These are phyloP conservation scores for Rhopalosiphum maidis DNA, from an alignment of 1,140 invertebrate genomes.

Conservation along the genomic window DNA sequence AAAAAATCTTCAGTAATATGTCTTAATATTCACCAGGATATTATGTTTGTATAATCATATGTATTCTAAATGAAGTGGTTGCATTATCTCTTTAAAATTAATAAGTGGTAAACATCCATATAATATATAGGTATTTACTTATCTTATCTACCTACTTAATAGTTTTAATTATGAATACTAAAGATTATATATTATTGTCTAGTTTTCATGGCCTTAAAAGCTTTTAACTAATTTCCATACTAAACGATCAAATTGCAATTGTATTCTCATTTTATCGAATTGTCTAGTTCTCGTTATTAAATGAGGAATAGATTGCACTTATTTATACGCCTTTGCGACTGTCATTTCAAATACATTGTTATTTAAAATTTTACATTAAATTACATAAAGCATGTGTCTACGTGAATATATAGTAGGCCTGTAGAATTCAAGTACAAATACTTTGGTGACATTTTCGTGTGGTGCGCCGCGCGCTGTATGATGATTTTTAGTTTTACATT, in stretches of 20 bases:
- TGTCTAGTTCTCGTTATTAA: neutral
- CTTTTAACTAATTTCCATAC: neutral
- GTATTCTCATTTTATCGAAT: neutral
- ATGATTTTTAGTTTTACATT: neutral
- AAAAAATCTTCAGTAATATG: neutral
- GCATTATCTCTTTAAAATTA: neutral
- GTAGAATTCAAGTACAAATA: neutral
- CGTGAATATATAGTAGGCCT: neutral
- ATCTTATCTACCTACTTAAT: neutral
- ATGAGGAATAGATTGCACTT: neutral
- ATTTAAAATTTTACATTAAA: neutral
- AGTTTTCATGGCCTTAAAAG: neutral
- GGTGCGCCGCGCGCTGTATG: rapidly evolving
- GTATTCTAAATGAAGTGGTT: neutral
- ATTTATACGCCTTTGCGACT: neutral
- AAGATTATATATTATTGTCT: neutral
- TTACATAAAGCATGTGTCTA: neutral
- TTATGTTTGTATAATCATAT: neutral
- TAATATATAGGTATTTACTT: neutral
- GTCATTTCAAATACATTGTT: neutral
- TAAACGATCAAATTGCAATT: neutral
- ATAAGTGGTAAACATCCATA: neutral
- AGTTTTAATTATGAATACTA: neutral
- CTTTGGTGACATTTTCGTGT: neutral
- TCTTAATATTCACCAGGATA: neutral